Base-by-base conservation (phyloP, 1,140 invertebrate species). In the Nasonia vitripennis region DNA sequence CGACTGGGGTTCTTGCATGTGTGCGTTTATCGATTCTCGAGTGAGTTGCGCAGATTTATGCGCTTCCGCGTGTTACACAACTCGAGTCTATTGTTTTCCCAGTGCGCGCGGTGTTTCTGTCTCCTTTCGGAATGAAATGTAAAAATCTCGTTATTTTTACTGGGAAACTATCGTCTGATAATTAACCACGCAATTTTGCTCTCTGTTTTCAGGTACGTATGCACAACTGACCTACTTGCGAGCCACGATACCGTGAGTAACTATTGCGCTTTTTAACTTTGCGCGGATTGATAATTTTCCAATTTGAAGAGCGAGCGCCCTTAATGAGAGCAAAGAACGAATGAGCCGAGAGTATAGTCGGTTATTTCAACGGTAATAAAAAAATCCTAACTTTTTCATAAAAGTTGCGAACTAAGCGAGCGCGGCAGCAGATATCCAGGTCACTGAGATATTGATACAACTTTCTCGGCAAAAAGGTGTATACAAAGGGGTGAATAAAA, bases 81-180 rank as follows among this genome's bases (percentile, higher is more conserved):
- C 83, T 80, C 55, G 51, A 27, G 45, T 85, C 31, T 27, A 79
- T 84, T 84, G 73, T 86, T 86, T 74, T 45, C 41, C 20, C 48
- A 7, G 14, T 62, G 55, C 3, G 55, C 27, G 27, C 27, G 20
- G 55, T 62, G 1, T 6, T 62, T 62, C 7, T n/a, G 14, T 7
- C 20, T 62, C 27, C 27, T 14, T 4, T 7, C n/a, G 6, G 5
- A 62, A 20, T 20, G 0, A 7, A 6, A 62, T 14, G 5, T 6
- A 62, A 62, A n/a, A 62, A 17, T 12, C 11, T 51, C 12, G 2
- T 3, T 51, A 51, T 14, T 14, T 1, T 51, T 51, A 17, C 48
- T 51, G 2, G 2, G 9, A 14, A 12, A 48, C 45, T 48, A 2
- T 48, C 45, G 9, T 48, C 45, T 9, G 10, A 48, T 48, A 10